Evolutionary conservation across 2,888 invertebrate species (phyloP), one percentile per base, ranked within the genome.

Genomic region (Ischnus inquisitorius): DNA sequence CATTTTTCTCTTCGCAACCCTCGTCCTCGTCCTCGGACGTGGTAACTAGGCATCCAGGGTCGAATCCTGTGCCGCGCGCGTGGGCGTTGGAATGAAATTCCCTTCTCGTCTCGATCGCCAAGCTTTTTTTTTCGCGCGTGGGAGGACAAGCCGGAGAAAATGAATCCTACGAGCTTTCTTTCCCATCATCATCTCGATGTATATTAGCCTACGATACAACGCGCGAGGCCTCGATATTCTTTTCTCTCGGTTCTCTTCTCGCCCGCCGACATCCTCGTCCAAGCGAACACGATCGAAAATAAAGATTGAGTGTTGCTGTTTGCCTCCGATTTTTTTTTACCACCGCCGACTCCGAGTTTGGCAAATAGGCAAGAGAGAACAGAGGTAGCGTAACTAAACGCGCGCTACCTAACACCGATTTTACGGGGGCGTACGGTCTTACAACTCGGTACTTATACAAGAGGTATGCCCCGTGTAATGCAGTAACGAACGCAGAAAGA

Each of bases 381-480:
- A 57, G 57, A 22, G 22, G 57, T 22, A 25, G 22, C 57, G 57
- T 57, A 22, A 3, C 25, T 12, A 57, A 57, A 25, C 12, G 57
- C 5, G 12, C 12, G 72, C 65, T 54, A 57, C 62, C 22, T 48
- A 72, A 77, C 64, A 76, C 62, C 60, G 82, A 74, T 82, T 78
- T 82, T 82, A 82, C 82, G 71, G 77, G 48, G 72, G 57, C 41
- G 64, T 64, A 25, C 22, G 60, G 67, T 60, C 74, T 82, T 43
- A 54, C 39, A 57, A 71, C 41, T 60, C 54, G 19, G 51, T 25
- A 22, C 65, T 34, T 41, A 39, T 34, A 72, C 60, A 60, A 46
- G 19, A 75, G 64, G 60, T 6, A 65, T 62, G 43, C 19, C 3
- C 5, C 25, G 16, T 34, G 75, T 75, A 83, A 83, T 77, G 41